Evolutionary conservation across 2,797 vertebrate species (phyloP).

Genomic region (Hozukius guyotensis): DNA sequence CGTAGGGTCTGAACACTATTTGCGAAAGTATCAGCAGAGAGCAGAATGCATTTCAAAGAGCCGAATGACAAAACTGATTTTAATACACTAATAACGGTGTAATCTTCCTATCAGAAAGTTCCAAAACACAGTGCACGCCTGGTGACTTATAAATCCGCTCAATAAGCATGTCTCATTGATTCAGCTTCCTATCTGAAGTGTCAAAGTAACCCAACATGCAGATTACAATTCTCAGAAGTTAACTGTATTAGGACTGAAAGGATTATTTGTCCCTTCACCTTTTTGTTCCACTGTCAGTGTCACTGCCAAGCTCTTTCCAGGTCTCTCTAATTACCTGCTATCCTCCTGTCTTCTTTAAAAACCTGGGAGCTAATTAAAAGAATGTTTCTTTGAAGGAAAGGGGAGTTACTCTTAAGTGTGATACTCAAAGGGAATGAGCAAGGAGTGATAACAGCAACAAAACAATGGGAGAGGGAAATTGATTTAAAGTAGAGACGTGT

Average conservation of each 20-base stretch:
- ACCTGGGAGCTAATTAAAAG: constrained; percentile 10
- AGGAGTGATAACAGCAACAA: background rate
- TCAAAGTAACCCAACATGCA: constrained; percentile 48
- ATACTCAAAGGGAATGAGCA: constrained; percentile 1
- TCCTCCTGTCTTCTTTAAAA: constrained; percentile 11
- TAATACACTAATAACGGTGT: constrained; percentile 70
- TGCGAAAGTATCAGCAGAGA: constrained; percentile 58
- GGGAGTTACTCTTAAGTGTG: background rate
- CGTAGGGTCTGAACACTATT: constrained; percentile 60
- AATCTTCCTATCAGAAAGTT: constrained; percentile 72
- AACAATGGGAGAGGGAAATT: background rate
- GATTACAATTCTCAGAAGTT: constrained; percentile 44
- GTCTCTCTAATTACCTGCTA: constrained; percentile 36
- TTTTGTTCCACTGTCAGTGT: constrained; percentile 34
- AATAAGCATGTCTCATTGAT: constrained; percentile 46
- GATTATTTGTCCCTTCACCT: constrained; percentile 25
- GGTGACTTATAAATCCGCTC: constrained; percentile 43
- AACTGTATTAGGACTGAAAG: constrained; percentile 37
- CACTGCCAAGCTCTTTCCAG: constrained; percentile 19
- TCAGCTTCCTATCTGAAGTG: constrained; percentile 40
- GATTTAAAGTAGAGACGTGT: background rate
- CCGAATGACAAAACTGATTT: constrained; percentile 58
- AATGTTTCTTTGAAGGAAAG: constrained; percentile 1
- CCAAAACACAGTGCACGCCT: constrained; percentile 55
- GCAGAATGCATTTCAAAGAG: constrained; percentile 66